Base-by-base conservation (phyloP, 2,113 vertebrate species). In the Emydocephalus ijimae region DNA sequence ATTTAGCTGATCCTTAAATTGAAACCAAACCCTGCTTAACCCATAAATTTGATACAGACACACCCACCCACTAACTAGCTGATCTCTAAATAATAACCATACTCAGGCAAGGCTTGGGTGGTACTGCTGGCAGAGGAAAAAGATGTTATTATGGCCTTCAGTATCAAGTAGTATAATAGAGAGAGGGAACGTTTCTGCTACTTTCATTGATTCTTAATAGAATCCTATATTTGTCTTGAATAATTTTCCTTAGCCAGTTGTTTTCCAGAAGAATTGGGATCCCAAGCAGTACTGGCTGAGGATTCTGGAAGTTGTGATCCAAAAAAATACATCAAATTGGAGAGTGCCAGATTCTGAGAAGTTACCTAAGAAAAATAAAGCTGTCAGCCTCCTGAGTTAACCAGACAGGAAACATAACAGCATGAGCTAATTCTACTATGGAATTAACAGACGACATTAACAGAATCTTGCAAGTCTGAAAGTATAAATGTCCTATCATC, bases 21-120 rank as follows among this genome's bases (percentile, higher is more conserved):
- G 87, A 92, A 92, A 86, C 87, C 87, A 92, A 89, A 54, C 15
- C 26, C 20, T 26, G n/a, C 52, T 92, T 81, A 69, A 81, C 74
- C 52, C 87, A 43, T 89, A 81, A 89, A 89, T 45, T 57, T 26
- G 34, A 88, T 21, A 15, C 61, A 89, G 23, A 87, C 55, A 87
- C 55, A 61, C n/a, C 59, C 74, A 81, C 74, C 74, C 74, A 81
- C 34, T 81, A 43, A 81, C 74, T 81, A 89, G 61, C 48, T 55
- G 61, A 56, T 88, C 87, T 57, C 34, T 74, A 92, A 64, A 92
- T 88, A n/a, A 69, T 54, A 88, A 24, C 86, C 34, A 69, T 69
- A 88, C n/a, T 23, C 52, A 89, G 5, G 55, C 15, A 74, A 74
- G n/a, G 23, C 87, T 26, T 55, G 87, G 61, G 34, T 74, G 23